These are phyloP conservation scores for Luehdorfia chinensis DNA, from an alignment of 1,140 invertebrate species.

Conservation along the genomic window DNA sequence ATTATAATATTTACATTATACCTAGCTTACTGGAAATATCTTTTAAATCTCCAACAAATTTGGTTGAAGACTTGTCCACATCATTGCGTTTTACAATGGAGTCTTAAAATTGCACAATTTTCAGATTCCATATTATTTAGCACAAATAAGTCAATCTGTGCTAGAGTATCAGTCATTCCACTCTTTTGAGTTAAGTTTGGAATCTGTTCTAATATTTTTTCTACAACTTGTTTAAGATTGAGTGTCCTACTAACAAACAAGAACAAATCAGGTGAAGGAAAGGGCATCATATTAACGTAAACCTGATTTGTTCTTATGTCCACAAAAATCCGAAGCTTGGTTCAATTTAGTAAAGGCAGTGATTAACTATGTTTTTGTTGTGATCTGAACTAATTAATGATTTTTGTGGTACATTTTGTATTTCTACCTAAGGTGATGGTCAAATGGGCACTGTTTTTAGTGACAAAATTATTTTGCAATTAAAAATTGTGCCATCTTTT, in stretches of 20 bases:
- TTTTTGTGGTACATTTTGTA: constrained; percentile 14
- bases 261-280: constrained; percentile 9
- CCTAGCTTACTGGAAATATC: too few species aligned
- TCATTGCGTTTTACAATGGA: constrained; percentile 1
- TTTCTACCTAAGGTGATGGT: constrained; percentile 36
- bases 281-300: not conserved
- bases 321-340: constrained; percentile 5
- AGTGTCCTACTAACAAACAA: constrained; percentile 22
- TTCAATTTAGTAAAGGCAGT: not conserved
- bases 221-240: constrained; percentile 14
- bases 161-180: not conserved
- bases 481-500: constrained; percentile 23
- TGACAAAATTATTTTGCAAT: constrained; percentile 7
- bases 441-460: constrained; percentile 23
- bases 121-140: constrained; percentile 2
- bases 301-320: constrained; percentile 17
- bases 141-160: constrained; percentile 2
- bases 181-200: constrained; percentile 4
- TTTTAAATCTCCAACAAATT: too few species aligned
- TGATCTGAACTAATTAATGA: not conserved
- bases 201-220: constrained; percentile 6
- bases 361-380: not conserved
- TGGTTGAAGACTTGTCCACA: not conserved
- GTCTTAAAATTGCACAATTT: not conserved
- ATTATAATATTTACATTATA: too few species aligned